A percentile compares a stretch with the other conserved stretches of the same genome.
Evolutionary conservation across 1,140 invertebrate genomes (phyloP).

Genomic region (Asobara japonica): DNA sequence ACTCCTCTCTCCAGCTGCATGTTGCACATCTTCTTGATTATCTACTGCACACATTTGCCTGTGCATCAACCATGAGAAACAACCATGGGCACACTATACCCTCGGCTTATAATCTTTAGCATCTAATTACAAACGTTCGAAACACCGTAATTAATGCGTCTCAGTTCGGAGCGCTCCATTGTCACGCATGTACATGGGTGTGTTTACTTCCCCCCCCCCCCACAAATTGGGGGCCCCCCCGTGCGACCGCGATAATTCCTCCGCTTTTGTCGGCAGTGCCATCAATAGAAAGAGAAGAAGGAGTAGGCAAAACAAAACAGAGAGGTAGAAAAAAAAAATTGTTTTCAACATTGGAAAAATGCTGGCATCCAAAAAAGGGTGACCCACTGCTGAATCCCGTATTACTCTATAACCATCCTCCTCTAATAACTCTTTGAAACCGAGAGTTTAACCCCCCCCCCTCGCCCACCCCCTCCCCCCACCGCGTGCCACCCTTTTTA

Average conservation of each 20-base stretch:
- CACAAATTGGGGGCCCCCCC: constrained; percentile 37
- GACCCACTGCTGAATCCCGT: constrained; percentile 43
- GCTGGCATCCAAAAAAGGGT: not conserved
- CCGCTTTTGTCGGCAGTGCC: constrained; percentile 55
- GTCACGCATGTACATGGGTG: constrained; percentile 31
- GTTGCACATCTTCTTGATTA: constrained; percentile 3
- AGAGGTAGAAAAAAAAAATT: constrained; percentile 22
- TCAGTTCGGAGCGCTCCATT: constrained; percentile 26
- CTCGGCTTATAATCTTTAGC: not conserved
- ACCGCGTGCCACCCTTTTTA: constrained; percentile 17
- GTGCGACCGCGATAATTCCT: constrained; percentile 50
- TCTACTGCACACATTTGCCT: not conserved
- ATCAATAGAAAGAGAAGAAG: constrained; percentile 40
- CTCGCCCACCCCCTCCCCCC: not conserved
- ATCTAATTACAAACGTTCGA: constrained; percentile 23
- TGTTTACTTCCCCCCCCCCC: constrained; percentile 32
- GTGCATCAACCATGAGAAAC: not conserved
- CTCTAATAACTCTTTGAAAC: constrained; percentile 53
- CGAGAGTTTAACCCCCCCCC: constrained; percentile 36
- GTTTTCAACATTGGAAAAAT: constrained; percentile 19
- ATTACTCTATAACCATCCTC: constrained; percentile 37
- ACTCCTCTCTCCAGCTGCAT: not conserved
- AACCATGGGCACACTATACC: not conserved
- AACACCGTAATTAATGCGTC: constrained; percentile 61
- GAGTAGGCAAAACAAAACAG: constrained; percentile 40